Evolutionary conservation across 2,888 invertebrate species (phyloP), one percentile per base, ranked within the genome.

Genomic region (Bombylius discolor): DNA sequence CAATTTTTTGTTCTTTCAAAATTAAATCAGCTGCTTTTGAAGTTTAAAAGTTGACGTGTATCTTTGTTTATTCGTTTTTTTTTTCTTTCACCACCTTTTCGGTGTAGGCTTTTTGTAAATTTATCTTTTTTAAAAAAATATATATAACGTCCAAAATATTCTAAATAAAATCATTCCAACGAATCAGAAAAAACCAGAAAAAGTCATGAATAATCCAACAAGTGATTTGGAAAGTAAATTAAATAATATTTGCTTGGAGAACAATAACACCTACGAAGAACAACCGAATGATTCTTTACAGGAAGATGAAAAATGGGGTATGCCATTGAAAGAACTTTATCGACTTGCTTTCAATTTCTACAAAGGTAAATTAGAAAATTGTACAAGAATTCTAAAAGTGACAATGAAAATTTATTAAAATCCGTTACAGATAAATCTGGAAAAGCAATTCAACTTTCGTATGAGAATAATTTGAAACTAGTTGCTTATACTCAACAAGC

Each of bases 401-500:
- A 23, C 23, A 23, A 23, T 23, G 23, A 23, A 23, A 23, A 23
- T 23, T 48, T 14, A 47, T 45, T 6, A 8, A 9, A 47, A 47
- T 33, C 36, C 12, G 23, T 61, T 62, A 12, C 57, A 96, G 97
- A 97, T 72, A 96, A 97, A 77, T 90, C 93, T 76, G 96, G 96
- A n/a, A 97, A 96, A 78, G 97, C 95, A 4, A 80, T 97, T 51
- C 93, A 94, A 68, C 79, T 96, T 59, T 90, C 92, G 49, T 98
- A 97, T 72, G 89, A 92, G 73, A 94, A 97, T 69, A 90, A 93
- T 69, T 74, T 96, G 55, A 88, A 88, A 69, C 76, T 98, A 60
- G 89, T 96, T 23, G 96, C 96, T 3, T 89, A 88, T 67, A 91
- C 90, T 11, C 92, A 95, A 69, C 97, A 97, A 79, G 88, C 89